A percentile compares a stretch with the other conserved stretches of the same genome.
These are phyloP conservation scores for Muscicapa adusta DNA, from an alignment of 2,113 vertebrate genomes.

Conservation along the genomic window DNA sequence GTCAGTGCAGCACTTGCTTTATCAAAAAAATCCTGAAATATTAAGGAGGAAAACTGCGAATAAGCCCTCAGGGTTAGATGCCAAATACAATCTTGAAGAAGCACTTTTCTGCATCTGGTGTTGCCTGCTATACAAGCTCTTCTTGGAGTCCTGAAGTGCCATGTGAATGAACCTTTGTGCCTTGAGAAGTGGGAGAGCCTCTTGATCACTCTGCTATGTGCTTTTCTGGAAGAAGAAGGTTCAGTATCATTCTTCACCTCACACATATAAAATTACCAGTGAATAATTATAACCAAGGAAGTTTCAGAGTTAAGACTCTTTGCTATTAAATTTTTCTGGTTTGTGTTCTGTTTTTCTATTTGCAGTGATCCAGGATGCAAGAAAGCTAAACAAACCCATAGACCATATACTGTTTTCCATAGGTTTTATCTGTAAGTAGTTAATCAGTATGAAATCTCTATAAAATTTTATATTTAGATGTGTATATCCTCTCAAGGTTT, in stretches of 20 bases:
- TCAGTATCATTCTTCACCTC: background rate
- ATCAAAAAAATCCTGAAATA: background rate
- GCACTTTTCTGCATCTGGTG: background rate
- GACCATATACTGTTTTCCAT: background rate
- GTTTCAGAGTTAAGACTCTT: background rate
- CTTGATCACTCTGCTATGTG: background rate
- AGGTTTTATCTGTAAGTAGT: background rate
- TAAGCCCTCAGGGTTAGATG: background rate
- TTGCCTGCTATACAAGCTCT: background rate
- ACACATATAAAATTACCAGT: background rate
- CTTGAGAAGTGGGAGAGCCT: background rate
- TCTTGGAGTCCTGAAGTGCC: background rate
- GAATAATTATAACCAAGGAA: background rate
- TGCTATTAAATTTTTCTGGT: background rate
- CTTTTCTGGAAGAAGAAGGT: background rate
- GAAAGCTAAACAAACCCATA: background rate
- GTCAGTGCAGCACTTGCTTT: background rate
- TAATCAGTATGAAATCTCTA: background rate
- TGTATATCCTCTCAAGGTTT: background rate
- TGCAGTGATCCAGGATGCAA: background rate
- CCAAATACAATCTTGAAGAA: background rate
- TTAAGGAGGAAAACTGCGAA: background rate
- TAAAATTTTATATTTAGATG: background rate
- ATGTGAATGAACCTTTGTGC: rapidly evolving
- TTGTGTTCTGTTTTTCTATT: background rate